Base-by-base conservation (phyloP, 2,888 invertebrate genomes). In the Stratiomys singularior region DNA sequence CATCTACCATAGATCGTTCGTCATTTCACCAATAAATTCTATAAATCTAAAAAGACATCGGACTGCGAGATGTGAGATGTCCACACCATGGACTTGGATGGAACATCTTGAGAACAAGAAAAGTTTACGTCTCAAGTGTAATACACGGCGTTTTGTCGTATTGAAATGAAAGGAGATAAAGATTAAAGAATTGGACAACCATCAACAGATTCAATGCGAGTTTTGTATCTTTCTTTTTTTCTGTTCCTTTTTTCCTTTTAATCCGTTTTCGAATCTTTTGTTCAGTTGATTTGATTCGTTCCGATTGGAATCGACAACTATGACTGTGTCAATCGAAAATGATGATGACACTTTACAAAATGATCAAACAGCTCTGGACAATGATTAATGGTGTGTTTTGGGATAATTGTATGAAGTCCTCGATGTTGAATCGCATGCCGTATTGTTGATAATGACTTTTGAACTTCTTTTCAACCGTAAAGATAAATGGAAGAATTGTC, bases 241-340 rank as follows among this genome's bases (percentile, higher is more conserved):
- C 9, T 21, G 44, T 67, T 67, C 67, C n/a, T 56, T 7, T 11
- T 56, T n/a, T 56, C 15, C 44, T 13, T 66, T 28, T 66, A 30
- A 11, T 66, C 37, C 11, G 3, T n/a, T 66, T 37, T 3, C 3
- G 9, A 37, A 37, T 37, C 37, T 37, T 37, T 37, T 37, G 37
- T 44, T 23, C 15, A 15, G 69, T 47, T 47, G 69, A 69, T 69
- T 69, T 46, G 69, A 69, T 69, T 69, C 69, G 30, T 56, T 72
- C 58, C 30, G 74, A 74, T 74, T 74, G 5, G 58, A 74, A 74
- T 74, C 60, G 58, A 74, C 58, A 58, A 58, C 58, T 74, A 60
- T 74, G 74, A 74, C 74, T 74, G 74, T 74, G 74, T 74, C 74
- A 74, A 58, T 74, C 74, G 74, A 44, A 37, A 37, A 69, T 74